Base-by-base conservation (phyloP, 2,113 vertebrate species). In the Atlantisia rogersi region DNA sequence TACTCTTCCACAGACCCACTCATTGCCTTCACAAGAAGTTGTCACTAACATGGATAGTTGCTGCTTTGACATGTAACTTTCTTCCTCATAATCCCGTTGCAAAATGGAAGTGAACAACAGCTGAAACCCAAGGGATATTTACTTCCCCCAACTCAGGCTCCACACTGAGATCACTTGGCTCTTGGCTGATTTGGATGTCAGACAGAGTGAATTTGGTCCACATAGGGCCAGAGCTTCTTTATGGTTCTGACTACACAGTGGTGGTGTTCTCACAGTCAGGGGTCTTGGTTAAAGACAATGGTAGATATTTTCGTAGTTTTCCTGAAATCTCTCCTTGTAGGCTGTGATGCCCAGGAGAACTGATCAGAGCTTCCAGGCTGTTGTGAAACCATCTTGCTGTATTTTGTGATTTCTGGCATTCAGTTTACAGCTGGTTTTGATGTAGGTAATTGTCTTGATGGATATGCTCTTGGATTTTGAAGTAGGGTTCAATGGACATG, bases 381-480 rank as follows among this genome's bases (percentile, higher is more conserved):
- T 39, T 59, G 28, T 50, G 67, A 81, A 92, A 69, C 8, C 8
- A 59, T 93, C 80, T 75, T 82, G 56, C 35, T 64, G 65, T 28
- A 21, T n/a, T 86, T 80, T 94, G 58, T 82, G 32, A 60, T 82
- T 40, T 78, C 69, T 79, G 42, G 32, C 53, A 70, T 60, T 91
- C 77, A 71, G 7, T 86, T 88, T 86, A 64, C 77, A 71, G 73
- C 52, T 64, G 24, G 1, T 94, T 88, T 84, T 92, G 65, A 82
- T 78, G 60, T 60, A 68, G 31, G 88, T 84, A 87, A 84, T 88
- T 82, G 55, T 69, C 44, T 76, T 93, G 91, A 91, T 79, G 60
- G 77, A 91, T 92, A 75, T 44, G 29, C 65, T 86, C 24, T 79
- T 91, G 40, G 39, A 75, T 81, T 94, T 74, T 82, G 26, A 87